Evolutionary conservation across 92 coral and sea anemone species (phyloP).

Genomic region (Virgularia gustaviana): DNA sequence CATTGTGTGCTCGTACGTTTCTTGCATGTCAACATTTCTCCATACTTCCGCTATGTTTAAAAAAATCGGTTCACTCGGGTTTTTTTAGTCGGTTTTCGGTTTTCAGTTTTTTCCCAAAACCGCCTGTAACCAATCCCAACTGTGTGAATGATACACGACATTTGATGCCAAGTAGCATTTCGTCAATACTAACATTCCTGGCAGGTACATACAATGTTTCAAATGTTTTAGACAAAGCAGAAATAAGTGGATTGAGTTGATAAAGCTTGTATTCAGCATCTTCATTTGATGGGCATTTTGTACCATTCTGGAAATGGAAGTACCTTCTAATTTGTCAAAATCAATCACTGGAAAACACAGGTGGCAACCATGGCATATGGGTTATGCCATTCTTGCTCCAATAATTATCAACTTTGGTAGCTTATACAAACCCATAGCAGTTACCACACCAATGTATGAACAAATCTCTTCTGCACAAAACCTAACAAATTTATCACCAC

Average conservation of each 20-base stretch:
- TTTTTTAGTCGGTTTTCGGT: too few species aligned
- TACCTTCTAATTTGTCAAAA: background rate
- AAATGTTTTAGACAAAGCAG: background rate
- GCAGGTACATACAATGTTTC: background rate
- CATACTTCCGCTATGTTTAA: too few species aligned
- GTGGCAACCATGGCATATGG: background rate
- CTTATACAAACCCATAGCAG: background rate
- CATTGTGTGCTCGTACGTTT: too few species aligned
- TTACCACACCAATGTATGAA: background rate
- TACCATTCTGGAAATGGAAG: background rate
- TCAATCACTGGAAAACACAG: background rate
- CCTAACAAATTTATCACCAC: background rate
- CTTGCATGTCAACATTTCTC: too few species aligned
- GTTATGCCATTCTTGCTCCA: background rate
- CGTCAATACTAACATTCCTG: background rate
- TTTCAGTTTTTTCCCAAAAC: too few species aligned
- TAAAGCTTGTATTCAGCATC: background rate
- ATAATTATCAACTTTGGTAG: background rate
- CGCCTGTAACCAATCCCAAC: too few species aligned
- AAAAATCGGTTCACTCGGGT: too few species aligned
- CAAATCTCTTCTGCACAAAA: background rate
- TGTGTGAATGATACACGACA: background rate
- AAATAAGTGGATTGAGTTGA: background rate
- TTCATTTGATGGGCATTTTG: background rate
- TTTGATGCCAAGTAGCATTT: background rate